Conservation (phyloP, 2,113 vertebrate species). For the Semnopithecus entellus region DNA sequence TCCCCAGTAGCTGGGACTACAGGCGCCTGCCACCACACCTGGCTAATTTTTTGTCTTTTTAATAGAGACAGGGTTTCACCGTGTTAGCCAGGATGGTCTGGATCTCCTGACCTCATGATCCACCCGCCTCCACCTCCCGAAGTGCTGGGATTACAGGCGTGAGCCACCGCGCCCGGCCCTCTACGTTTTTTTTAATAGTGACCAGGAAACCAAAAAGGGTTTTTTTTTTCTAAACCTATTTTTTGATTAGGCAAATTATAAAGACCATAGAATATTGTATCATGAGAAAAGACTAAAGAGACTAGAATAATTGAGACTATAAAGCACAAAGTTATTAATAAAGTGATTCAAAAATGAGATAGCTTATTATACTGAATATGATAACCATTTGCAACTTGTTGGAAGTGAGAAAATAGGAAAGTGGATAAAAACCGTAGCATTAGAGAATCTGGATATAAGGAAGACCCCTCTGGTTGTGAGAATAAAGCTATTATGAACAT, state of each 20-base stretch:
- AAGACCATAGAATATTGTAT: background rate
- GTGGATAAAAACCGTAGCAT: background rate
- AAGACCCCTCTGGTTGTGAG: background rate
- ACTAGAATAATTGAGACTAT: background rate
- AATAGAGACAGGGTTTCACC: too few species aligned
- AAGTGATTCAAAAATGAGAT: background rate
- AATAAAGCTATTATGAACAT: background rate
- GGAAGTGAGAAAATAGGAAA: background rate
- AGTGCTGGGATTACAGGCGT: too few species aligned
- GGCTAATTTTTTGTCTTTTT: too few species aligned
- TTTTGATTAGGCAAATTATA: background rate
- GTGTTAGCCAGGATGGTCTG: too few species aligned
- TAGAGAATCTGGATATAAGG: background rate
- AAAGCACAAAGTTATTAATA: background rate
- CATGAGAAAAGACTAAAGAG: background rate
- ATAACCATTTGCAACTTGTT: background rate
- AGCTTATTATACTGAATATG: background rate
- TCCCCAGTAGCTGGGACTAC: too few species aligned
- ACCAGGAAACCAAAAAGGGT: background rate
- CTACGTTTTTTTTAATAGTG: background rate
- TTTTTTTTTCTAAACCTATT: background rate
- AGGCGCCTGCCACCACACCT: too few species aligned
- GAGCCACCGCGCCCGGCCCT: too few species aligned
- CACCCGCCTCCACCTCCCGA: too few species aligned
- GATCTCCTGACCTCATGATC: too few species aligned